These are phyloP conservation scores for Brachyopa scutellaris DNA, from an alignment of 2,888 invertebrate genomes.

Conservation along the genomic window DNA sequence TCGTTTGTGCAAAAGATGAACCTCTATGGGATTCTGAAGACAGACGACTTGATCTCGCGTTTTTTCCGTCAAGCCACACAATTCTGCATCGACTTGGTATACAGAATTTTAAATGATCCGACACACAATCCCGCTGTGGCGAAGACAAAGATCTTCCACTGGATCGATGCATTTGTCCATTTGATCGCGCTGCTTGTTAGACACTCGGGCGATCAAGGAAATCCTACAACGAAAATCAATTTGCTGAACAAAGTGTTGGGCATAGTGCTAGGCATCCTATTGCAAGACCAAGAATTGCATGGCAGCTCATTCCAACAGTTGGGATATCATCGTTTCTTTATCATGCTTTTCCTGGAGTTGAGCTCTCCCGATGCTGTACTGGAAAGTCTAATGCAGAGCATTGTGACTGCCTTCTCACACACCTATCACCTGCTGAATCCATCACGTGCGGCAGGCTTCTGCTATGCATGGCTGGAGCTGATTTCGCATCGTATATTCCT, in stretches of 20 bases:
- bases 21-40: slow-evolving; percentile 96
- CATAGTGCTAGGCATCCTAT: slow-evolving; percentile 96
- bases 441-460: slow-evolving; percentile 96
- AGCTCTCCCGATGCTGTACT: slow-evolving; percentile 96
- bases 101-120: slow-evolving; percentile 90
- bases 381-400: slow-evolving; percentile 93
- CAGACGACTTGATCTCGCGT: slow-evolving; percentile 97
- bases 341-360: slow-evolving; percentile 97
- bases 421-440: slow-evolving; percentile 96
- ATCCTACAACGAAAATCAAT: slow-evolving; percentile 96
- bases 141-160: slow-evolving; percentile 96
- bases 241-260: slow-evolving; percentile 96
- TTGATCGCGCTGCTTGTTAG: slow-evolving; percentile 97
- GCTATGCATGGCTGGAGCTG: slow-evolving; percentile 98
- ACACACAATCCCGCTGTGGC: slow-evolving; percentile 86
- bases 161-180: slow-evolving; percentile 96
- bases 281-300: slow-evolving; percentile 97
- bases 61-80: slow-evolving; percentile 98
- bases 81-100: slow-evolving; percentile 97
- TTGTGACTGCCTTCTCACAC: slow-evolving; percentile 97
- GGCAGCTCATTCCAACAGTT: slow-evolving; percentile 94
- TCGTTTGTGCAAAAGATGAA: slow-evolving; percentile 98
- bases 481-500: slow-evolving; percentile 98
- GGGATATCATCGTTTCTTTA: slow-evolving; percentile 98
- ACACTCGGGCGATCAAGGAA: slow-evolving; percentile 94